Base-by-base conservation (phyloP, 2,113 vertebrate species). In the Tupaia tana region DNA sequence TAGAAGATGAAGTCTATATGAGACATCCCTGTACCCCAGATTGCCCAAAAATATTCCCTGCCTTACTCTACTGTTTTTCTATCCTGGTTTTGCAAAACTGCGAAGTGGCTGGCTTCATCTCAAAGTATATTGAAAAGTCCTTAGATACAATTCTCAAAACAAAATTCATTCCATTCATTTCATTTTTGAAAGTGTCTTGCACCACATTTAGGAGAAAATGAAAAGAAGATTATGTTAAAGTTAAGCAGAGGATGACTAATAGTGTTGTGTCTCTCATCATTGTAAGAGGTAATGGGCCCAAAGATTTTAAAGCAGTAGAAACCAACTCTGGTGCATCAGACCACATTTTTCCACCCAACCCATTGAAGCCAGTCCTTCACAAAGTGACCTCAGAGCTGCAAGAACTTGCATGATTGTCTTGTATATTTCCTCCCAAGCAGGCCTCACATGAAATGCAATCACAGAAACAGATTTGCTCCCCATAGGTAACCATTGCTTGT, bases 181-280 rank as follows among this genome's bases (percentile, higher is more conserved):
- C 73, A 79, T 18, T 88, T 86, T 25, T 83, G 8, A 95, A 90
- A 64, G 2, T 73, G 9, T 34, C 64, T 71, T 67, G 9, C 4
- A 83, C 54, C 19, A 89, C 64, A 52, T 82, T 77, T 69, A 52
- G 58, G 31, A 93, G 22, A 10, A 95, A 94, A 82, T 31, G 8
- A 22, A 66, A 10, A 71, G 52, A 18, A 63, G 85, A 85, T 87
- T 87, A 73, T 56, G 9, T 89, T 77, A 69, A 83, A 75, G 69
- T 88, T 73, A 82, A 90, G 22, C 58, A 87, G 71, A 95, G 58
- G 6, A 73, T 52, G 82, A 75, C 58, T 86, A 89, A 29, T 29
- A 90, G 27, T 86, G 9, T 18, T n/a, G 9, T 71, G 27, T 22
- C 61, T 58, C 43, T 83, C 75, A 84, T 95, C 84, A 84, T 1